Conservation (phyloP, 1,140 invertebrate species). For the Galleria mellonella region DNA sequence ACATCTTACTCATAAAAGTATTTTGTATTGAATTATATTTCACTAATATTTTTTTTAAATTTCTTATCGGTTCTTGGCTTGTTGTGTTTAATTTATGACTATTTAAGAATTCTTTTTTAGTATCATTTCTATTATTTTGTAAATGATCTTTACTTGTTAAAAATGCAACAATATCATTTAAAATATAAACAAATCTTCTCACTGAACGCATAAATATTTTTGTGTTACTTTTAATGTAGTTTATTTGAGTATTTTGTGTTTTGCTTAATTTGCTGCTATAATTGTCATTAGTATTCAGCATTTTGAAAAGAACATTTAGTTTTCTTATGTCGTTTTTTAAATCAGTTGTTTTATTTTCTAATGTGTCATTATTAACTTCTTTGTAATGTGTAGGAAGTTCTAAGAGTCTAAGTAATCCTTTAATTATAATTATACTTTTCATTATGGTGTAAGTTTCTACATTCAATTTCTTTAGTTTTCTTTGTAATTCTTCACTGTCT, state of each 20-base stretch:
- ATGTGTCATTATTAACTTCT: background rate
- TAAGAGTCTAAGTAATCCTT: slow-evolving; percentile 38
- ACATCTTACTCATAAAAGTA: slow-evolving; percentile 44
- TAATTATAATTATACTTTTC: slow-evolving; percentile 39
- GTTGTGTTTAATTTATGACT: slow-evolving; percentile 5
- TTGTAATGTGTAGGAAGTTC: slow-evolving; percentile 12
- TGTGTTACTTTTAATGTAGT: slow-evolving; percentile 46
- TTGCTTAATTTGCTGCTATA: slow-evolving; percentile 15
- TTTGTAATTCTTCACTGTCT: slow-evolving; percentile 21
- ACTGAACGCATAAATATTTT: slow-evolving; percentile 38
- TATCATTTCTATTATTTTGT: too few species aligned
- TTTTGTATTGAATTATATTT: slow-evolving; percentile 48
- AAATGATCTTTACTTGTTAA: slow-evolving; percentile 12
- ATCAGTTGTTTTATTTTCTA: slow-evolving; percentile 1
- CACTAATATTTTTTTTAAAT: slow-evolving; percentile 31
- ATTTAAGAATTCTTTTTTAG: too few species aligned
- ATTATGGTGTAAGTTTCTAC: slow-evolving; percentile 36
- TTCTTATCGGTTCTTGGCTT: slow-evolving; percentile 12
- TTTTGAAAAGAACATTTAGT: slow-evolving; percentile 35
- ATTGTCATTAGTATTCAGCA: slow-evolving; percentile 12
- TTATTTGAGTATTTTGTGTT: slow-evolving; percentile 29
- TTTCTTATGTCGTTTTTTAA: slow-evolving; percentile 26
- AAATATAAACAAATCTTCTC: slow-evolving; percentile 36
- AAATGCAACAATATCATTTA: slow-evolving; percentile 41
- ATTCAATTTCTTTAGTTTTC: slow-evolving; percentile 33